phyloP scores from a whole-genome alignment of 2,797 vertebrate species.

The Threskiornis aethiopicus region DNA sequence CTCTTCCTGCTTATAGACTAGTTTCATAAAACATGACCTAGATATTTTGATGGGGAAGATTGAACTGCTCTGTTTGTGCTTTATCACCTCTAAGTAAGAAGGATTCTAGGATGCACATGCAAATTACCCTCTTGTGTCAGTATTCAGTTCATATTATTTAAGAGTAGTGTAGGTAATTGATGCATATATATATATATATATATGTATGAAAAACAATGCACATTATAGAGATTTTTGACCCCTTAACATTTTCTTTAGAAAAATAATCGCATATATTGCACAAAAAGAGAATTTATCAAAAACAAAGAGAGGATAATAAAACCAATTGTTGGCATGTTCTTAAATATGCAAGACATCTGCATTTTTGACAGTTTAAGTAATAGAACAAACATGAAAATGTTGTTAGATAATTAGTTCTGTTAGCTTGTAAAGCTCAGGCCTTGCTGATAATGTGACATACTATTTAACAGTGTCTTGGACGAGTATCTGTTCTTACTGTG shows the following conservation, averaged over 20 bases:
- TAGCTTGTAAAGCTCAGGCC: neutral
- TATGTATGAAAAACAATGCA: neutral
- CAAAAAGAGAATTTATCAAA: neutral
- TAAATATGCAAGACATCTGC: neutral
- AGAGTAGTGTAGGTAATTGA: neutral
- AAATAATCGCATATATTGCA: neutral
- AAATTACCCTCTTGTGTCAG: neutral
- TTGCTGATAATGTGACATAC: neutral
- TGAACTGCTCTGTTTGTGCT: neutral
- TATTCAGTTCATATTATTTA: neutral
- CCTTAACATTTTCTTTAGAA: neutral
- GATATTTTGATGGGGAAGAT: neutral
- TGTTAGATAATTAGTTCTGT: neutral
- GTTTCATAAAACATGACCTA: neutral
- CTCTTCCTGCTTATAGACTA: neutral
- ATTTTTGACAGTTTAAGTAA: neutral
- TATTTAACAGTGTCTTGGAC: neutral
- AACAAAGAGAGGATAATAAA: neutral
- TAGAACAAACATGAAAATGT: neutral
- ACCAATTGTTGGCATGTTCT: neutral
- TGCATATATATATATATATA: neutral
- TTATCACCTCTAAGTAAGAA: neutral
- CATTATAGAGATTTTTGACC: neutral
- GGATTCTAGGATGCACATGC: neutral
- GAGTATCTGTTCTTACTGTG: neutral